Percentiles rank a stretch among this genome's conserved stretches.
phyloP scores from a whole-genome alignment of 2,888 invertebrate species.

The Drosophila longiperda region DNA sequence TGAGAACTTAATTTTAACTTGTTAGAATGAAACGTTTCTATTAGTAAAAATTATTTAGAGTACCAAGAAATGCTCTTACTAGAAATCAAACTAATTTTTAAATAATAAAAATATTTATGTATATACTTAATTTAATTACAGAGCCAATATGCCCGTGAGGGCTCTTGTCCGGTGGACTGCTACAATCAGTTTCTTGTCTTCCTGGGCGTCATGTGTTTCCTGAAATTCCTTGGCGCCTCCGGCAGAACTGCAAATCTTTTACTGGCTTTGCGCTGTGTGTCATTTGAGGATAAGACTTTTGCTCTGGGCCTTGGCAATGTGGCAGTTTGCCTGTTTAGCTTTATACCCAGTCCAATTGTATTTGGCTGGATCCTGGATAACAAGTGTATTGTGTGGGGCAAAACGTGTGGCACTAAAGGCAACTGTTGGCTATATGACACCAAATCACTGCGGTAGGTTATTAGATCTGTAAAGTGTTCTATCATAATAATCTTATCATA shows the following conservation, averaged over 20 bases:
- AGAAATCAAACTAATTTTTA: background rate
- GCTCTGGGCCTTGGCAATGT: constrained; percentile 89
- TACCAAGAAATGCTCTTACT: background rate
- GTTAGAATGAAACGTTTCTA: background rate
- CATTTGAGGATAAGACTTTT: constrained; percentile 89
- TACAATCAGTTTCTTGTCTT: constrained; percentile 86
- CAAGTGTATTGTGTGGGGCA: constrained; percentile 90
- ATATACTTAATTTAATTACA: constrained; percentile 16
- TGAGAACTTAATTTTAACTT: background rate
- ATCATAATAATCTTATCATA: constrained; percentile 87
- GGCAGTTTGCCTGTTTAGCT: constrained; percentile 88
- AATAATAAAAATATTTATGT: background rate
- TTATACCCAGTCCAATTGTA: constrained; percentile 90
- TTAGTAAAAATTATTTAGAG: background rate
- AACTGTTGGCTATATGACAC: constrained; percentile 91
- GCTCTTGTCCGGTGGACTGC: constrained; percentile 87
- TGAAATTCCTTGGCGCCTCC: constrained; percentile 86
- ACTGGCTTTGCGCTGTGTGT: constrained; percentile 87
- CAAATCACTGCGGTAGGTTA: constrained; percentile 85
- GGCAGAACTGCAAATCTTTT: constrained; percentile 87
- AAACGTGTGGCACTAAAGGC: constrained; percentile 88
- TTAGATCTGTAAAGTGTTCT: constrained; percentile 51
- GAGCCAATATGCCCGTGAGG: constrained; percentile 68
- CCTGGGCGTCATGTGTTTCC: constrained; percentile 86
- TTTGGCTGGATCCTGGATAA: constrained; percentile 88